These are phyloP conservation scores for Xanthia togata DNA, from an alignment of 2,888 invertebrate genomes.

Conservation along the genomic window DNA sequence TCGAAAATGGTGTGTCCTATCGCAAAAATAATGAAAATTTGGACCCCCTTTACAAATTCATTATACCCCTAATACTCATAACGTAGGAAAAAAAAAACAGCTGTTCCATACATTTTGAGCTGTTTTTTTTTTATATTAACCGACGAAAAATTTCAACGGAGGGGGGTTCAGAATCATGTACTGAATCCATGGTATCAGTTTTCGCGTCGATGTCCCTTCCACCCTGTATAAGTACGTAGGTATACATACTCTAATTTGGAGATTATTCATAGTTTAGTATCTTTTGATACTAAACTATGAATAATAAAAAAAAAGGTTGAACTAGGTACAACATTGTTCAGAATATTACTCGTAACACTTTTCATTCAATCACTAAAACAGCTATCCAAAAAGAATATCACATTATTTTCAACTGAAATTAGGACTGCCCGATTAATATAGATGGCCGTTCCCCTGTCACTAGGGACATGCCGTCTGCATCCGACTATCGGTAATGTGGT, in stretches of 20 bases:
- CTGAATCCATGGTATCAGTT: too few relatives aligned
- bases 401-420: constrained; percentile 15
- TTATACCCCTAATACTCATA: too few relatives aligned
- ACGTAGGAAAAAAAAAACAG: too few relatives aligned
- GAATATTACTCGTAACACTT: neutral
- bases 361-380: neutral
- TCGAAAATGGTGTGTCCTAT: too few relatives aligned
- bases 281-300: neutral
- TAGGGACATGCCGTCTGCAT: constrained; percentile 49
- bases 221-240: too few relatives aligned
- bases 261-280: neutral
- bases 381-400: constrained; percentile 7
- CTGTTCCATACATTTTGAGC: too few relatives aligned
- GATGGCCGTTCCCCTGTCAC: constrained; percentile 38
- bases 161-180: too few relatives aligned
- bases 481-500: constrained; percentile 22
- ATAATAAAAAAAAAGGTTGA: neutral
- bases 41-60: too few relatives aligned
- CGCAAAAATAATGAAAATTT: too few relatives aligned
- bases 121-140: too few relatives aligned
- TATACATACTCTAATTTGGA: neutral
- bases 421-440: constrained; percentile 45
- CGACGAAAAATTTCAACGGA: too few relatives aligned
- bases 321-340: neutral
- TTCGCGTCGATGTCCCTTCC: too few relatives aligned